Base-by-base conservation (phyloP, 2,113 vertebrate species). In the Rhinopomastus cyanomelas region DNA sequence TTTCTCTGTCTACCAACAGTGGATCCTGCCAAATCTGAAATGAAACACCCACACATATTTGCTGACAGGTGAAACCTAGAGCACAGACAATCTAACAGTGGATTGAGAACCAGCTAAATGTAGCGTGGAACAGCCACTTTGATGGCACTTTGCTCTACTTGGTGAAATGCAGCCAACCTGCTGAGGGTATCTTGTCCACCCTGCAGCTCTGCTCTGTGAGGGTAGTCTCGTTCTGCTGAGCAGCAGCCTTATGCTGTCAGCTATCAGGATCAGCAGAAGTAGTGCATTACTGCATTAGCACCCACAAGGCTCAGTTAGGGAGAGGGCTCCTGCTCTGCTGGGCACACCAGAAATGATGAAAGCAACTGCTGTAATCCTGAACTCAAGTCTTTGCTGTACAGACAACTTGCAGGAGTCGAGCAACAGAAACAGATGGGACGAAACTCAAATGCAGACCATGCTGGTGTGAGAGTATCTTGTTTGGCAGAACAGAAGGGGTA, bases 251-350 rank as follows among this genome's bases (percentile, higher is more conserved):
- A 60, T 49, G 42, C 74, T 87, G 53, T 36, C 64, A 88, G n/a
- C 66, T 87, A 53, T 68, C 61, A 48, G 0, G 0, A 78, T 67
- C 77, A 81, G 77, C 84, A 90, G 20, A 84, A 90, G 89, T n/a
- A n/a, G n/a, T n/a, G n/a, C 48, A 72, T 75, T 57, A 72, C 57
- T 84, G 87, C 69, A 72, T 72, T 93, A 79, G 66, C 36, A 90
- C 92, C 92, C 79, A 68, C 22, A 46, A 20, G 39, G 77, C 57
- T 88, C 57, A 84, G 12, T 60, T 53, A 88, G 25, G 27, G 53
- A 84, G 53, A 90, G 52, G 77, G 66, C 53, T 93, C 83, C 73
- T 67, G 69, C 88, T 84, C 73, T 1, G 16, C 5, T 1, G 61
- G 69, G 61, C 65, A 62, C 16, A 26, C 49, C 78, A 80, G 64